phyloP scores from a whole-genome alignment of 2,888 invertebrate genomes.

The Limnephilus marmoratus region DNA sequence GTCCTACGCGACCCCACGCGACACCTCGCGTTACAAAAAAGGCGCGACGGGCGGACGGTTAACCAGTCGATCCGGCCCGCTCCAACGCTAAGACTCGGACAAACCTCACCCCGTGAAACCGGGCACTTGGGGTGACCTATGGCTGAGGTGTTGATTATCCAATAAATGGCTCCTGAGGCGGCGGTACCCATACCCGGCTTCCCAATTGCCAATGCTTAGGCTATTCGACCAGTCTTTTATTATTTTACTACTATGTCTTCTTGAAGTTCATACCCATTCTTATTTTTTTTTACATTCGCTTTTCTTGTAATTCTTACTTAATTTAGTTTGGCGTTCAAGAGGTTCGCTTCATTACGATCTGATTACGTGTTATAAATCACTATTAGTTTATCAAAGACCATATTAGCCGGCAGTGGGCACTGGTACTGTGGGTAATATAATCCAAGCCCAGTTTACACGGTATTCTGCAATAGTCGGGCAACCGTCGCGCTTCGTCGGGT shows the following conservation, averaged over 20 bases:
- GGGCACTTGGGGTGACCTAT: too few relatives aligned
- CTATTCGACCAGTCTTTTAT: too few relatives aligned
- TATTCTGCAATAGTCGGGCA: constrained; percentile 10
- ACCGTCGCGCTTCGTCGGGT: not conserved
- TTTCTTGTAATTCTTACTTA: not conserved
- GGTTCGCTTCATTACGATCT: not conserved
- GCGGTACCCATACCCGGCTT: too few relatives aligned
- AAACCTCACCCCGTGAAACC: too few relatives aligned
- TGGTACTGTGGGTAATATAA: not conserved
- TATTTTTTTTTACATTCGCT: not conserved
- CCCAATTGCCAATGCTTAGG: too few relatives aligned
- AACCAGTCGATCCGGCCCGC: too few relatives aligned
- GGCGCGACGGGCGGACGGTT: too few relatives aligned
- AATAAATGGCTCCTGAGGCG: too few relatives aligned
- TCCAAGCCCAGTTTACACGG: constrained; percentile 2
- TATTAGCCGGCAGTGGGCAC: not conserved
- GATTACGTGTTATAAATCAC: not conserved
- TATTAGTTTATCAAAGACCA: not conserved
- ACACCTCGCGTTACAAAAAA: too few relatives aligned
- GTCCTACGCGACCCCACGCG: too few relatives aligned
- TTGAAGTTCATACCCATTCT: not conserved
- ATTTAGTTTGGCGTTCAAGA: not conserved
- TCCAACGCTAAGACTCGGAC: too few relatives aligned
- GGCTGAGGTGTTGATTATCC: too few relatives aligned
- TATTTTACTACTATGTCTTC: not conserved